Percentiles rank a stretch among this genome's conserved stretches.
Evolutionary conservation across 2,888 invertebrate species (phyloP).

Genomic region (Tetragnatha montana): DNA sequence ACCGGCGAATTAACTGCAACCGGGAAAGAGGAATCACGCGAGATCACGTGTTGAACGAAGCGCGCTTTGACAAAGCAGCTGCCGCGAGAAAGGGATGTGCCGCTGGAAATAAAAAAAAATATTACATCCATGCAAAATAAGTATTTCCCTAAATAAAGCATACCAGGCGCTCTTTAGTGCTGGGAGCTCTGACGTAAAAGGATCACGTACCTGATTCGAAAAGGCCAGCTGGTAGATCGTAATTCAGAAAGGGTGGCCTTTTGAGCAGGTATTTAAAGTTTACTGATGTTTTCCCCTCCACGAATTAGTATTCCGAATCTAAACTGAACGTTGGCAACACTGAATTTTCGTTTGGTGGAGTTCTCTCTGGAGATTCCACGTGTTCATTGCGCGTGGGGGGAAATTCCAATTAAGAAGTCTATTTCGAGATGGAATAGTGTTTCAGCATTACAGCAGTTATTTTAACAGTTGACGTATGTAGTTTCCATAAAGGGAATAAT

Average conservation of each 20-base stretch:
- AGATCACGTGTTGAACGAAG: conserved; percentile 12
- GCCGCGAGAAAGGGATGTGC: conserved; percentile 1
- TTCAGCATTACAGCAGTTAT: neutral
- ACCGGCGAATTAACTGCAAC: conserved; percentile 1
- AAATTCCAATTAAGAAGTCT: neutral
- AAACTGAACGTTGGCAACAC: neutral
- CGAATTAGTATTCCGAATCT: conserved; percentile 9
- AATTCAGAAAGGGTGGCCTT: neutral
- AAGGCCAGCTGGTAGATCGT: conserved; percentile 9
- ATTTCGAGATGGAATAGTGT: neutral
- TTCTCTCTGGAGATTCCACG: neutral
- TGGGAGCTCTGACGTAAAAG: conserved; percentile 22
- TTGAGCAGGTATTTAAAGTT: neutral
- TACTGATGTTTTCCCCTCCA: neutral
- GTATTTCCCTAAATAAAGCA: neutral
- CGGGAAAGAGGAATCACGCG: conserved; percentile 3
- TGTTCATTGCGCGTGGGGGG: neutral
- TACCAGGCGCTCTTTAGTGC: neutral
- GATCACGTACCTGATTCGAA: conserved; percentile 23
- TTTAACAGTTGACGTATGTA: neutral
- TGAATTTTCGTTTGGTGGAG: neutral
- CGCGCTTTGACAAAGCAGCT: conserved; percentile 3
- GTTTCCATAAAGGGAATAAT: neutral
- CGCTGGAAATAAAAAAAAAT: neutral
- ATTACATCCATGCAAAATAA: conserved; percentile 5